Conservation (phyloP, 2,888 invertebrate genomes). For the Silvanus unidentatus region DNA sequence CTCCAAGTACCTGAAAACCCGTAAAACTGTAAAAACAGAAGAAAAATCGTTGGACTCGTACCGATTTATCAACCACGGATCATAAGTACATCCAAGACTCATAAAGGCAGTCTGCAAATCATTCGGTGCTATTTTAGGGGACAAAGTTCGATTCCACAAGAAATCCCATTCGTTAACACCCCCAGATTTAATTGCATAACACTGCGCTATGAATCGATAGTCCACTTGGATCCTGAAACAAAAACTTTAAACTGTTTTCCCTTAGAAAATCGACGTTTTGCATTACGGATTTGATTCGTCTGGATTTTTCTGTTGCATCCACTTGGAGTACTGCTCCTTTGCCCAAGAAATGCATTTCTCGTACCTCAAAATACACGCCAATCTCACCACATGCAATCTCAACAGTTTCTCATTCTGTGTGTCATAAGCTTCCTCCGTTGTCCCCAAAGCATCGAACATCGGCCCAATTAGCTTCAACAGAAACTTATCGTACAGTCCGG, state of each 20-base stretch:
- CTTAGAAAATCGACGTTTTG: neutral
- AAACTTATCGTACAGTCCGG: conserved; percentile 44
- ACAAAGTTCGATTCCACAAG: conserved; percentile 57
- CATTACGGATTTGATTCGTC: conserved; percentile 40
- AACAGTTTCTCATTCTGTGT: conserved; percentile 55
- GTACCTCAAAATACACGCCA: conserved; percentile 55
- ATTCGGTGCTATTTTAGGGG: conserved; percentile 54
- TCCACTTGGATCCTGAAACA: conserved; percentile 57
- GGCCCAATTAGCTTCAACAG: conserved; percentile 31
- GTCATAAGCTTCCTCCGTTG: conserved; percentile 47
- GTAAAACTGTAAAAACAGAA: too few species aligned
- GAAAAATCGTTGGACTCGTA: too few species aligned
- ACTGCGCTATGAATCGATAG: conserved; percentile 58
- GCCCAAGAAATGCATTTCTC: conserved; percentile 54
- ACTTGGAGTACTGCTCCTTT: conserved; percentile 42
- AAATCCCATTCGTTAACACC: conserved; percentile 65
- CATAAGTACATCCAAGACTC: conserved; percentile 50
- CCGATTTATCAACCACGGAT: conserved; percentile 50
- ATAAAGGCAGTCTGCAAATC: conserved; percentile 47
- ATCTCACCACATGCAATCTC: conserved; percentile 51
- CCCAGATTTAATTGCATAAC: conserved; percentile 58
- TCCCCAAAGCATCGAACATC: conserved; percentile 50
- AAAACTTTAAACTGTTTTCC: neutral
- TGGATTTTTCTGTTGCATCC: conserved; percentile 37
- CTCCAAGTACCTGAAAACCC: conserved; percentile 39